Evolutionary conservation across 2,888 invertebrate species (phyloP).

Genomic region (Stictocephala bisonia): DNA sequence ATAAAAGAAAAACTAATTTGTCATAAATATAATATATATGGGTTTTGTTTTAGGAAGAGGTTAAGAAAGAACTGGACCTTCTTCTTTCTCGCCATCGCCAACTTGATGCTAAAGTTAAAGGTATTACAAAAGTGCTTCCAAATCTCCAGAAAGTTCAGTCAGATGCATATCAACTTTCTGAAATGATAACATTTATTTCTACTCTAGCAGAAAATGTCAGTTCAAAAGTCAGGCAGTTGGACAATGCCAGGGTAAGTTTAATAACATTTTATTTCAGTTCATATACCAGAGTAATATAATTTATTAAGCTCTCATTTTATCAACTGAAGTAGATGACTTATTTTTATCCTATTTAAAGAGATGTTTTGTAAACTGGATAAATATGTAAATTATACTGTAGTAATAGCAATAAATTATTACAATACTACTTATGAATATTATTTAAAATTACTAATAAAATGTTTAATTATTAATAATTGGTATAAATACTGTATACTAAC

Average conservation of each 20-base stretch:
- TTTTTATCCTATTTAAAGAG: too few species aligned
- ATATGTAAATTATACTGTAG: too few species aligned
- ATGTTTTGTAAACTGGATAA: too few species aligned
- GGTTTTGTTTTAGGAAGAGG: slow-evolving; percentile 69
- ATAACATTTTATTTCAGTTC: too few species aligned
- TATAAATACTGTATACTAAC: too few species aligned
- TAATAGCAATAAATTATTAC: too few species aligned
- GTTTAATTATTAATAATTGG: too few species aligned
- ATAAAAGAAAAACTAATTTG: not conserved
- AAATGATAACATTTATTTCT: slow-evolving; percentile 89
- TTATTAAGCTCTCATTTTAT: too few species aligned
- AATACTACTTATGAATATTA: too few species aligned
- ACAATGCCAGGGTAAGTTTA: slow-evolving; percentile 88
- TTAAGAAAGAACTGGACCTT: slow-evolving; percentile 76
- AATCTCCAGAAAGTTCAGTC: slow-evolving; percentile 80
- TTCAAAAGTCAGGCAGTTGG: slow-evolving; percentile 93
- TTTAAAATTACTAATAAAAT: too few species aligned
- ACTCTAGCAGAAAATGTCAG: slow-evolving; percentile 93
- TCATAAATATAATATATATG: not conserved
- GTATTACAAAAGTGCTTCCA: slow-evolving; percentile 83
- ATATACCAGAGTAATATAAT: too few species aligned
- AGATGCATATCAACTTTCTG: slow-evolving; percentile 84
- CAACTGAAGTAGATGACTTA: too few species aligned
- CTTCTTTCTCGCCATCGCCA: slow-evolving; percentile 80
- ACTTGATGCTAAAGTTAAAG: slow-evolving; percentile 82